These are phyloP conservation scores for Macrotis lagotis DNA, from an alignment of 2,113 vertebrate species.

Conservation along the genomic window DNA sequence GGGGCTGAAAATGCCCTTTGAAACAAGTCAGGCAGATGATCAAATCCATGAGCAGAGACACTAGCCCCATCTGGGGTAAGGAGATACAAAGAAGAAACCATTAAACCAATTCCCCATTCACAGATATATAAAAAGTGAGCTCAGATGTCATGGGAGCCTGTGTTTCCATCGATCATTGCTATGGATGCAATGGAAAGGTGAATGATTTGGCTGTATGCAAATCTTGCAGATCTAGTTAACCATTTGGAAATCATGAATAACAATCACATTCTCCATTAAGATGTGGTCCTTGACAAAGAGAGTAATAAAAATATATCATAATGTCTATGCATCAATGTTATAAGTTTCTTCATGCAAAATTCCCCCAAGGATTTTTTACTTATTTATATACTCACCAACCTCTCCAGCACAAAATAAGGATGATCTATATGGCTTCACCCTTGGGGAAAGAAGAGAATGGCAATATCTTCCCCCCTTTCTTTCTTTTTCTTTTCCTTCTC, in stretches of 20 bases:
- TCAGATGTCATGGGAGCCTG: constrained; percentile 67
- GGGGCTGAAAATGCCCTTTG: constrained; percentile 34
- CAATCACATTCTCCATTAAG: constrained; percentile 70
- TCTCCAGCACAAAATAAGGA: constrained; percentile 42
- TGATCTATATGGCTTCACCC: neutral
- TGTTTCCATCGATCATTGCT: constrained; percentile 72
- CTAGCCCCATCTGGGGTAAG: constrained; percentile 51
- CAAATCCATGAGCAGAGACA: constrained; percentile 33
- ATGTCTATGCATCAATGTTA: constrained; percentile 49
- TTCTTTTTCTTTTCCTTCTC: constrained; percentile 13
- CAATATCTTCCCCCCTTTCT: neutral
- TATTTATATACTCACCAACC: constrained; percentile 11
- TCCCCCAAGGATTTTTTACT: neutral
- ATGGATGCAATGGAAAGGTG: constrained; percentile 64
- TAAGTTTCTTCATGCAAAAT: constrained; percentile 43
- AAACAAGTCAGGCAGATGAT: constrained; percentile 64
- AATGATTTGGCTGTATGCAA: constrained; percentile 73
- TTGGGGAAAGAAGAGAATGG: neutral
- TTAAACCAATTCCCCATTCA: constrained; percentile 30
- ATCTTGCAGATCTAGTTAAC: constrained; percentile 76
- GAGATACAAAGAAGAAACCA: constrained; percentile 54
- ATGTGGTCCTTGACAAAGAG: constrained; percentile 58
- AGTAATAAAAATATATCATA: constrained; percentile 65
- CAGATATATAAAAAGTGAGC: constrained; percentile 60
- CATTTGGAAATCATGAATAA: constrained; percentile 77